Evolutionary conservation across 2,888 invertebrate genomes (phyloP), one percentile per base, ranked within the genome.

Genomic region (Noctua janthe): DNA sequence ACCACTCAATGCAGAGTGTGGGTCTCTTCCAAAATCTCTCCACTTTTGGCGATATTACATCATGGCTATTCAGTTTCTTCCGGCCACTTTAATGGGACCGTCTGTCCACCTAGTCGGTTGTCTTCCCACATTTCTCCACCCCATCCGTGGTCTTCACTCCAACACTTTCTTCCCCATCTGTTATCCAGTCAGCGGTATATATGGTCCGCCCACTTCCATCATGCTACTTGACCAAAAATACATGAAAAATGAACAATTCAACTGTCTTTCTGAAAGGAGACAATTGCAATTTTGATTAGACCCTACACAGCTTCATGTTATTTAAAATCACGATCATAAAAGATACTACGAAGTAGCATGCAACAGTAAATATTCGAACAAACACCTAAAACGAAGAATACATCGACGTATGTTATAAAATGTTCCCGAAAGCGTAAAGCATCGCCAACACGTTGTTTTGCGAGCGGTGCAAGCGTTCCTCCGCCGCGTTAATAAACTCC

Each of bases 401-500:
- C 70, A 75, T 43, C 49, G 49, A 20, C 8, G 59, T 64, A 39
- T 72, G 87, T 76, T 74, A 78, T 85, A 85, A 87, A 87, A 80
- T 78, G 83, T 78, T 56, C 66, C 64, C 71, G 74, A 81, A 75
- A 78, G 71, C 78, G 80, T 88, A 88, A 92, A 91, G 87, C 88
- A 90, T 90, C 91, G 89, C 90, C 90, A 94, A 92, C 94, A 93
- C 93, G 69, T 94, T 93, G 93, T 93, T 90, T 92, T 92, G 91
- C 90, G 92, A 92, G 91, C 92, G 90, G 85, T 91, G 91, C 91
- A 91, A 91, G 91, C 92, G 91, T 90, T 93, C 92, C 94, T 92
- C 93, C 89, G 91, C 87, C 92, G 84, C 92, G 96, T 95, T 96
- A 97, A 97, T 96, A 96, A 96, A 96, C 96, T 95, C 94, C 89